A percentile compares a stretch with the other conserved stretches of the same genome.
These are phyloP conservation scores for Macaria notata DNA, from an alignment of 2,888 invertebrate species.

Conservation along the genomic window DNA sequence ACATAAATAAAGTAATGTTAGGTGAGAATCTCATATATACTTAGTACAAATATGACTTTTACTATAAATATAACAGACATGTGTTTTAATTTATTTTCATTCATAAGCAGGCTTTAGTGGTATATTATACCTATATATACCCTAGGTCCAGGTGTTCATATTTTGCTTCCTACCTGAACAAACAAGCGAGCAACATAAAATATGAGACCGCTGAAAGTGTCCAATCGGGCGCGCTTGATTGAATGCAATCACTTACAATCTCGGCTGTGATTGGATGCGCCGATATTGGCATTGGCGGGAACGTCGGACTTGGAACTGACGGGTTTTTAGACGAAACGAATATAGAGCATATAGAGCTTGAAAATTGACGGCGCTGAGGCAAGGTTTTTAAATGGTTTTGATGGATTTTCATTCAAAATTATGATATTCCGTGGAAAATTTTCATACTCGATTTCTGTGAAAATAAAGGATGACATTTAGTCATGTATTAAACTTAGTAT, in stretches of 20 bases:
- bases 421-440: too few species aligned
- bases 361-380: not conserved
- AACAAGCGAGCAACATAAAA: constrained; percentile 10
- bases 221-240: constrained; percentile 20
- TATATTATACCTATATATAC: too few species aligned
- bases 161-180: not conserved
- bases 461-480: too few species aligned
- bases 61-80: too few species aligned
- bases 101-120: too few species aligned
- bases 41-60: too few species aligned
- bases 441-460: too few species aligned
- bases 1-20: too few species aligned
- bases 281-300: constrained; percentile 14
- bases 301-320: constrained; percentile 10
- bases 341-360: not conserved
- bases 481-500: too few species aligned
- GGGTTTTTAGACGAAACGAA: constrained; percentile 6
- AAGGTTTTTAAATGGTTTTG: not conserved
- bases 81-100: too few species aligned
- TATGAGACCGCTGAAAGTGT: constrained; percentile 13
- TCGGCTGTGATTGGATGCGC: constrained; percentile 22
- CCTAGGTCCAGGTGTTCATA: not conserved
- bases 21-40: too few species aligned
- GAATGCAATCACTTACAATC: constrained; percentile 28
- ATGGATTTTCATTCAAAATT: not conserved